These are phyloP conservation scores for Heterodera schachtii DNA, from an alignment of 1,140 invertebrate species.

Conservation along the genomic window DNA sequence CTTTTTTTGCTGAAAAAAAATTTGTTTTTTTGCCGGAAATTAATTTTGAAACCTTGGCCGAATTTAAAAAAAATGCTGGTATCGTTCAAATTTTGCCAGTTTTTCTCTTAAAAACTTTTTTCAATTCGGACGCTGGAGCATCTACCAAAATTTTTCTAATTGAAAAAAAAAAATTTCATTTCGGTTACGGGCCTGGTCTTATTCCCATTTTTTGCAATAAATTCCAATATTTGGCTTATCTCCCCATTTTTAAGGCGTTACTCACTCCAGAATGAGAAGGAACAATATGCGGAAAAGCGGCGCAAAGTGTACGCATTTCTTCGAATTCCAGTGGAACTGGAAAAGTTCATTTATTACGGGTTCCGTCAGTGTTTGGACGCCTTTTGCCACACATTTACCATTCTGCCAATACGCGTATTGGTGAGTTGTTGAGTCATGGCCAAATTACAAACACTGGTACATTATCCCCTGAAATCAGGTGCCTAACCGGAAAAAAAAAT, in stretches of 20 bases:
- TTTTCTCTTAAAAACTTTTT: too few relatives aligned
- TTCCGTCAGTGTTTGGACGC: slow-evolving; percentile 96
- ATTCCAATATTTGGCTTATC: neutral
- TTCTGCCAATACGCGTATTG: slow-evolving; percentile 87
- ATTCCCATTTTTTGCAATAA: slow-evolving; percentile 21
- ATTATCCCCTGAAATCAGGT: too few relatives aligned
- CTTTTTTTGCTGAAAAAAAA: too few relatives aligned
- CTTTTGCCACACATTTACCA: slow-evolving; percentile 95
- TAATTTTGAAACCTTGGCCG: too few relatives aligned
- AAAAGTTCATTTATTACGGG: slow-evolving; percentile 87
- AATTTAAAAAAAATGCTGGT: too few relatives aligned
- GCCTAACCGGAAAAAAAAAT: too few relatives aligned
- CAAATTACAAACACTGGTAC: too few relatives aligned
- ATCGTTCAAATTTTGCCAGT: too few relatives aligned
- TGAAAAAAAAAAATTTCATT: too few relatives aligned
- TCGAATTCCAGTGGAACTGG: slow-evolving; percentile 85
- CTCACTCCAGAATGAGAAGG: slow-evolving; percentile 70
- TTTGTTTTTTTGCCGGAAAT: too few relatives aligned
- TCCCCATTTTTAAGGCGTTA: slow-evolving; percentile 54
- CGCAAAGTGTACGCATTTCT: slow-evolving; percentile 97
- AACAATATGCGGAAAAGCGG: slow-evolving; percentile 84
- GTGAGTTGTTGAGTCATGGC: slow-evolving; percentile 70
- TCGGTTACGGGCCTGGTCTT: neutral
- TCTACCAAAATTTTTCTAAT: too few relatives aligned
- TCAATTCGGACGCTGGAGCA: too few relatives aligned